Base-by-base conservation (phyloP, 2,113 vertebrate species). In the Colius striatus region DNA sequence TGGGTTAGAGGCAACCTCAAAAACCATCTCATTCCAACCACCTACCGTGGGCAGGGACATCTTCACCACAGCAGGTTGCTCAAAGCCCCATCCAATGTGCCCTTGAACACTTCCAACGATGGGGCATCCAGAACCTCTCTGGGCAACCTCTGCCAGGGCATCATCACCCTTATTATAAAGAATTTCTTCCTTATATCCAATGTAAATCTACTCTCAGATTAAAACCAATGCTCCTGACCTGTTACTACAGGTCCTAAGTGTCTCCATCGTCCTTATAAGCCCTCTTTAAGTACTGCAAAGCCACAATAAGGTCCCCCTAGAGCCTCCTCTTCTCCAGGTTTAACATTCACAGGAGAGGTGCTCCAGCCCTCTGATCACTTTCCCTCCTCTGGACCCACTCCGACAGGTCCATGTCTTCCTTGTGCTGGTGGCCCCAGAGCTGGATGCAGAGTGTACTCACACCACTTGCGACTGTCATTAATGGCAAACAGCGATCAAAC, bases 41-140 rank as follows among this genome's bases (percentile, higher is more conserved):
- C 30, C 6, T 83, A n/a, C 1, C 55, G 18, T 9, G 5, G n/a
- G 21, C 4, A 76, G 22, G 0, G 3, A 66, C 30, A 48, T 3
- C 29, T 54, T 26, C 9, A 41, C 48, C 17, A 76, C 9, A 38
- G 1, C 15, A 71, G 4, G 18, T 14, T n/a, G 18, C 43, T 65
- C 22, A 27, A 43, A 78, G 22, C 10, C 30, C 6, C 6, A 3
- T 38, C 23, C 58, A 58, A 10, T 25, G n/a, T 50, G 50, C 2
- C 14, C 8, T 70, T 38, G 15, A 60, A 47, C 22, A 13, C 38
- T 20, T 27, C 12, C 61, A 38, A 21, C 12, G 38, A 41, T 41
- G 38, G 12, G 38, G 38, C 38, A 41, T 41, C 38, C 38, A 41
- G 38, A 41, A 41, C 38, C 38, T 41, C 38, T 41, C 38, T 41